phyloP scores from a whole-genome alignment of 1,140 invertebrate species.

The Ips typographus region DNA sequence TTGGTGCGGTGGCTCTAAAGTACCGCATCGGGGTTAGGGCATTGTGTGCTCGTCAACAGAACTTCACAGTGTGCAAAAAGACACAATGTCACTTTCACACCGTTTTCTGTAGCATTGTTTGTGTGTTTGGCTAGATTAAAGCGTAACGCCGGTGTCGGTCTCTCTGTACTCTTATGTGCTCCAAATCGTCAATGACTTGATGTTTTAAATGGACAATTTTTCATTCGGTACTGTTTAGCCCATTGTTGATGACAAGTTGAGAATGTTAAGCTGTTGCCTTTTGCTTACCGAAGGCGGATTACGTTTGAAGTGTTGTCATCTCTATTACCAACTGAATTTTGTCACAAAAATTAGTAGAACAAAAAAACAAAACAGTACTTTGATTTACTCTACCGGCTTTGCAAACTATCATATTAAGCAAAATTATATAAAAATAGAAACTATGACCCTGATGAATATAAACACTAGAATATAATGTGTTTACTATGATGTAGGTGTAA shows the following conservation, averaged over 20 bases:
- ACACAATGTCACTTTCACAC: slow-evolving; percentile 50
- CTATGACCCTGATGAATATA: too few species aligned
- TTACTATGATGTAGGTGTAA: too few species aligned
- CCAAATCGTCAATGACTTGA: slow-evolving; percentile 34
- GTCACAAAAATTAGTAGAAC: too few species aligned
- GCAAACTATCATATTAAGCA: too few species aligned
- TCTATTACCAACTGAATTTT: too few species aligned
- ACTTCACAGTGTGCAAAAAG: slow-evolving; percentile 46
- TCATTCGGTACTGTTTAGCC: slow-evolving; percentile 11
- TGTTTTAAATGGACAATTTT: slow-evolving; percentile 23
- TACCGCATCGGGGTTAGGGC: slow-evolving; percentile 46
- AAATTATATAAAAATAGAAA: too few species aligned
- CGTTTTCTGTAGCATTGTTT: slow-evolving; percentile 47
- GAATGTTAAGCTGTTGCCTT: slow-evolving; percentile 22
- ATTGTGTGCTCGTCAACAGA: slow-evolving; percentile 44
- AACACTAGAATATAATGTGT: too few species aligned
- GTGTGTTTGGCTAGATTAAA: slow-evolving; percentile 46
- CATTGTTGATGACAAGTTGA: slow-evolving; percentile 14
- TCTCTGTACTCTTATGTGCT: slow-evolving; percentile 21
- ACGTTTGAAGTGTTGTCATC: too few species aligned
- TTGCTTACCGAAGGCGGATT: too few species aligned
- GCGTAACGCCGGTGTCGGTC: slow-evolving; percentile 26
- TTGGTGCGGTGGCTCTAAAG: slow-evolving; percentile 45
- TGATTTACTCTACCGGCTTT: too few species aligned
- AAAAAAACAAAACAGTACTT: too few species aligned